A percentile compares a stretch with the other conserved stretches of the same genome.
Evolutionary conservation across 2,113 vertebrate genomes (phyloP).

Genomic region (Brachyhypopomus occidentalis): DNA sequence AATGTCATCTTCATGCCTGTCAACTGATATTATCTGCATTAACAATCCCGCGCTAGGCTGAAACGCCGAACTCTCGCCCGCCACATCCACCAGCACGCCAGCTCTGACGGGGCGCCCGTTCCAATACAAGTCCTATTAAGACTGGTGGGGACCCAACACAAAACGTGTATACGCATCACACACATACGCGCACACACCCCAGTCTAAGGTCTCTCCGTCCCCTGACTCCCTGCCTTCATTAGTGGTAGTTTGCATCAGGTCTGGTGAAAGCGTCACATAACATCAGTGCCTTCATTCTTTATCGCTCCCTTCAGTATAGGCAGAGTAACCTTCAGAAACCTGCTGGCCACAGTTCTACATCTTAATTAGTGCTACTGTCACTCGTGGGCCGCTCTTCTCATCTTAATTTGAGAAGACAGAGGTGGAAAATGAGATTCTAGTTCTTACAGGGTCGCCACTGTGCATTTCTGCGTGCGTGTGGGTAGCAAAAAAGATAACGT

Average conservation of each 20-base stretch:
- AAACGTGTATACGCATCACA: background rate
- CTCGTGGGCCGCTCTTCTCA: constrained; percentile 39
- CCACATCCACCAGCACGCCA: background rate
- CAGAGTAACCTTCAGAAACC: constrained; percentile 75
- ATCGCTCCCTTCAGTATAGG: constrained; percentile 68
- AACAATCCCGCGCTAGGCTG: background rate
- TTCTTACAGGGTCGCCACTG: background rate
- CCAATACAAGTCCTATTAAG: background rate
- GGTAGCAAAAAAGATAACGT: background rate
- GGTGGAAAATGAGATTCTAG: background rate
- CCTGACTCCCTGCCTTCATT: constrained; percentile 65
- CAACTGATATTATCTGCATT: background rate
- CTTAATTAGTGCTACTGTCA: constrained; percentile 74
- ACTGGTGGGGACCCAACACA: constrained; percentile 1
- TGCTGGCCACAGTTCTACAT: constrained; percentile 72
- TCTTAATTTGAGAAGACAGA: constrained; percentile 64
- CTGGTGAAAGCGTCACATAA: constrained; percentile 71
- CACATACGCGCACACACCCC: background rate
- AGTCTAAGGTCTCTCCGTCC: constrained; percentile 2
- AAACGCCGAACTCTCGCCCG: background rate
- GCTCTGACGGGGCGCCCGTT: background rate
- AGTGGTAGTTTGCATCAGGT: constrained; percentile 71
- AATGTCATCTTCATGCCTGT: background rate
- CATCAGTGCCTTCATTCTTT: constrained; percentile 76
- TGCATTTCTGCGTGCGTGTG: background rate